Evolutionary conservation across 2,113 vertebrate genomes (phyloP).

Genomic region (Pygoscelis antarcticus): DNA sequence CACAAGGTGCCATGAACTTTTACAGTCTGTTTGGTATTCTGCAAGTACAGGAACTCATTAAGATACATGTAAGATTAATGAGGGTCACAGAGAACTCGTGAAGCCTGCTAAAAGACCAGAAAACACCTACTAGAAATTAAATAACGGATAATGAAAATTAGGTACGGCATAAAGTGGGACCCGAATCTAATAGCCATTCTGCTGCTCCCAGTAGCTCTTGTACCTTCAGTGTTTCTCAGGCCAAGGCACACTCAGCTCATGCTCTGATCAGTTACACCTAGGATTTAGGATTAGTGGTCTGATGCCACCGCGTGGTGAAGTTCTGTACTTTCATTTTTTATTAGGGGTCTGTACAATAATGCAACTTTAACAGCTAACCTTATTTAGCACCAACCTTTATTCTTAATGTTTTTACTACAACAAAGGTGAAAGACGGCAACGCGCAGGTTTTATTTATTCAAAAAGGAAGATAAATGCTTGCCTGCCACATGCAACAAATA

Average conservation of each 20-base stretch:
- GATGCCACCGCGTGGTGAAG: slow-evolving; percentile 56
- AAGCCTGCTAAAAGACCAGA: background rate
- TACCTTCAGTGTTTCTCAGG: background rate
- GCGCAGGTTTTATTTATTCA: background rate
- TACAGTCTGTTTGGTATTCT: background rate
- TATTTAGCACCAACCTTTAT: background rate
- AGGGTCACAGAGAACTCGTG: background rate
- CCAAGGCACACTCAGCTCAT: background rate
- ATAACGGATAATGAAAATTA: background rate
- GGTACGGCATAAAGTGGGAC: background rate
- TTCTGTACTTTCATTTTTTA: background rate
- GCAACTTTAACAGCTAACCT: background rate
- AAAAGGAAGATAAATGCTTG: background rate
- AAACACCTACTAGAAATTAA: background rate
- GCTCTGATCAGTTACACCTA: rapidly evolving
- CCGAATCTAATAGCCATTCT: background rate
- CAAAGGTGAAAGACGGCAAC: background rate
- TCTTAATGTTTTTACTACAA: background rate
- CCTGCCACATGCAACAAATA: background rate
- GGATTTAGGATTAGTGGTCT: background rate
- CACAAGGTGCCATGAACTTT: background rate
- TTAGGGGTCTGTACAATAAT: background rate
- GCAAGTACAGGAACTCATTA: background rate
- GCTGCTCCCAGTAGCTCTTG: background rate
- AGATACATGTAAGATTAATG: background rate